Evolutionary conservation across 2,888 invertebrate genomes (phyloP).

Genomic region (Ceraclea dissimilis): DNA sequence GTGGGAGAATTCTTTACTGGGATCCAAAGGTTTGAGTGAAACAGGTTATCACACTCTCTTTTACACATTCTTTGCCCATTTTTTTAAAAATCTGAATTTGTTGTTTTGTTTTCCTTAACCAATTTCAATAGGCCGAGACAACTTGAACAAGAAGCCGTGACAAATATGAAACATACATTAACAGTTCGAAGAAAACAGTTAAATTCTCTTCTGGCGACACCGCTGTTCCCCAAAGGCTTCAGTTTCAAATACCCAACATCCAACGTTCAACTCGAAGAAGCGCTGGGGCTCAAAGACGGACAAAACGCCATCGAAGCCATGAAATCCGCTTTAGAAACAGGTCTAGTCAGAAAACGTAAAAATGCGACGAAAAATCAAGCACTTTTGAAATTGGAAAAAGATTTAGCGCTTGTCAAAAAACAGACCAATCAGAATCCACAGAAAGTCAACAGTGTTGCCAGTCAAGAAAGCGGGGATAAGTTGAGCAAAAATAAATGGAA

Average conservation of each 20-base stretch:
- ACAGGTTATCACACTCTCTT: too few relatives aligned
- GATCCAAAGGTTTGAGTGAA: too few relatives aligned
- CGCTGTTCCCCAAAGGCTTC: constrained; percentile 61
- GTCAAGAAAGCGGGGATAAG: constrained; percentile 8
- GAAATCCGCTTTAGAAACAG: constrained; percentile 41
- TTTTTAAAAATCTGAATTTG: too few relatives aligned
- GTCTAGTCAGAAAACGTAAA: constrained; percentile 40
- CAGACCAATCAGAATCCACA: not conserved
- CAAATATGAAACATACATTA: constrained; percentile 36
- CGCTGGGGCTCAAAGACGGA: constrained; percentile 27
- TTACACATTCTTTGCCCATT: too few relatives aligned
- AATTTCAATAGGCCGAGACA: not conserved
- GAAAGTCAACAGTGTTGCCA: not conserved
- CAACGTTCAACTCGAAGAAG: constrained; percentile 32
- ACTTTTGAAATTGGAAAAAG: constrained; percentile 33
- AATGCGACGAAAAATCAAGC: constrained; percentile 42
- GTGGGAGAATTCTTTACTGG: too few relatives aligned
- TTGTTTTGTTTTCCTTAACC: too few relatives aligned
- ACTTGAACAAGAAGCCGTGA: not conserved
- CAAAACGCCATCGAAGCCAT: constrained; percentile 45
- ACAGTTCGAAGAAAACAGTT: constrained; percentile 48
- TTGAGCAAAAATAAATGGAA: constrained; percentile 26
- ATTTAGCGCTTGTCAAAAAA: constrained; percentile 26
- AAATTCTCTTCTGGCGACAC: constrained; percentile 45
- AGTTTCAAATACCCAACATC: constrained; percentile 54